Conservation (phyloP, 1,140 invertebrate species). For the Elymnias hypermnestra region DNA sequence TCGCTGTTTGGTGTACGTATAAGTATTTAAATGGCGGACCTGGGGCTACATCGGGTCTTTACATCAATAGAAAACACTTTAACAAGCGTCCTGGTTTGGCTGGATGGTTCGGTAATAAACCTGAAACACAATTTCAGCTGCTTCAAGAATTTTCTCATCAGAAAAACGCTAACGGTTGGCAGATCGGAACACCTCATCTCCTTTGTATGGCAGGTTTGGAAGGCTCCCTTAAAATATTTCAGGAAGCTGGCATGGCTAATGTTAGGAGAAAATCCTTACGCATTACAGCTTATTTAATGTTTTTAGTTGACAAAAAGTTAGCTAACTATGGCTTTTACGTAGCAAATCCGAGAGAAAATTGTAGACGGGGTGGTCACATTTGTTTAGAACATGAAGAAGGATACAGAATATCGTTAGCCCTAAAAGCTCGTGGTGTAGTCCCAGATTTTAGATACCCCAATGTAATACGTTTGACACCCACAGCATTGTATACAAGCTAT, state of each 20-base stretch:
- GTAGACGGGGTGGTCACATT: conserved; percentile 50
- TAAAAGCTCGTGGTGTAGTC: conserved; percentile 40
- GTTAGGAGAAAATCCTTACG: conserved; percentile 54
- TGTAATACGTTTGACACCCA: conserved; percentile 45
- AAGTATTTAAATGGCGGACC: conserved; percentile 63
- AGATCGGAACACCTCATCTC: conserved; percentile 48
- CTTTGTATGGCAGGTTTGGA: conserved; percentile 51
- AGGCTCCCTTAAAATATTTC: conserved; percentile 44
- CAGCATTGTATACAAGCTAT: conserved; percentile 52
- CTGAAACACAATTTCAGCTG: conserved; percentile 49
- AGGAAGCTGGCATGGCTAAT: conserved; percentile 43
- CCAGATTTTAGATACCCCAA: conserved; percentile 53
- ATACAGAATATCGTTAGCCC: conserved; percentile 43
- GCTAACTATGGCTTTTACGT: conserved; percentile 38
- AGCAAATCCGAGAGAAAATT: conserved; percentile 45
- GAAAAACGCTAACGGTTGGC: conserved; percentile 48
- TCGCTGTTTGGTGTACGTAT: conserved; percentile 63
- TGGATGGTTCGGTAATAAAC: conserved; percentile 59
- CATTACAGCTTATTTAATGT: conserved; percentile 59
- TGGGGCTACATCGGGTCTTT: conserved; percentile 42
- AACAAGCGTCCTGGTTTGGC: conserved; percentile 38
- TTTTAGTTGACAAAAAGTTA: conserved; percentile 45
- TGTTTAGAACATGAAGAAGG: conserved; percentile 54
- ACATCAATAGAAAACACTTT: conserved; percentile 58
- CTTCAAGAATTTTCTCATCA: conserved; percentile 53